Conservation (phyloP, 2,797 vertebrate species). For the Poecilia wingei region DNA sequence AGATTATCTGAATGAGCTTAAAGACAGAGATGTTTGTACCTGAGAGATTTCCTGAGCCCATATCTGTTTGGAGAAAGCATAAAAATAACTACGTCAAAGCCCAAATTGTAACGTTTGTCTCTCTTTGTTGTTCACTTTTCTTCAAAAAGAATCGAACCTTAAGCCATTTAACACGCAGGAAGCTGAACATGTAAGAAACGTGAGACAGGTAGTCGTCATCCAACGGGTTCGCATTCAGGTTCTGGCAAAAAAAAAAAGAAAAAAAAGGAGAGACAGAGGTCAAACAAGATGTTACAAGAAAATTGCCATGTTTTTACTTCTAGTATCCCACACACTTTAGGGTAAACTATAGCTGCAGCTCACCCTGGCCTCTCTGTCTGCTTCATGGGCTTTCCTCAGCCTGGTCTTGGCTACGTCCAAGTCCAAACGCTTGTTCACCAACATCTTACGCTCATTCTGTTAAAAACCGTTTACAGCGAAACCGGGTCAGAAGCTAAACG, state of each 20-base stretch:
- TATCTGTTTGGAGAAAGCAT: constrained; percentile 81
- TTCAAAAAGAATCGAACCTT: constrained; percentile 86
- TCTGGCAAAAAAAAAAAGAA: constrained; percentile 71
- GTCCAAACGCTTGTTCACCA: constrained; percentile 96
- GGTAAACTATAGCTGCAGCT: constrained; percentile 67
- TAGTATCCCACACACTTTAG: not conserved
- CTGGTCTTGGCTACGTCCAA: constrained; percentile 94
- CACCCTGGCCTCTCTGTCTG: constrained; percentile 90
- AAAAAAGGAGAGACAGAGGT: constrained; percentile 10
- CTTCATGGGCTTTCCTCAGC: constrained; percentile 91
- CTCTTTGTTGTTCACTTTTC: not conserved
- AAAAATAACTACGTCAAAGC: constrained; percentile 17
- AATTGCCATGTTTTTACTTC: not conserved
- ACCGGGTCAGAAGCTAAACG: not conserved
- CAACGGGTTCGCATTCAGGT: constrained; percentile 87
- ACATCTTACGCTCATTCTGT: constrained; percentile 91
- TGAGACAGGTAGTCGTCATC: constrained; percentile 92
- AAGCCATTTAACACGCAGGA: constrained; percentile 97
- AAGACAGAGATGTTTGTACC: constrained; percentile 80
- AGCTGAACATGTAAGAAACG: constrained; percentile 96
- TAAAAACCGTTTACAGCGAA: constrained; percentile 25
- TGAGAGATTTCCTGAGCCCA: constrained; percentile 96
- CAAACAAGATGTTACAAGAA: not conserved
- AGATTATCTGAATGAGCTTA: not conserved
- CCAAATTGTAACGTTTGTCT: not conserved